Base-by-base conservation (phyloP, 92 coral and sea anemone genomes). In the Chrysogorgia sp. region DNA sequence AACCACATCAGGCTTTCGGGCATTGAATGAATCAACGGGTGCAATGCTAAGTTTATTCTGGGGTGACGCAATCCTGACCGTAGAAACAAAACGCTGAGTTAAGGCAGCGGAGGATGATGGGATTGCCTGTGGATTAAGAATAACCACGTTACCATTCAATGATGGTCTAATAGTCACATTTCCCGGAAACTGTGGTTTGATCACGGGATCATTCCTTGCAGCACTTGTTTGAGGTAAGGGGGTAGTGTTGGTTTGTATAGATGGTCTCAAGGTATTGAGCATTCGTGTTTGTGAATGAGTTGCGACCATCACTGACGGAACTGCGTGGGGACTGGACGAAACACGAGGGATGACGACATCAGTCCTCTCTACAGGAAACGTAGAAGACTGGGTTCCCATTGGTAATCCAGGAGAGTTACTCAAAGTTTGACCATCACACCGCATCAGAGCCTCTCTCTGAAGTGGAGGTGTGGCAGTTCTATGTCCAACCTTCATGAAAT, bases 291-390 rank as follows among this genome's bases (percentile, higher is more conserved):
- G 63, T 57, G 23, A 8, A 15, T 3, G 3, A 10, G 63, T 3
- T 57, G 63, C 31, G 9, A 19, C 31, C 31, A 57, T 3, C 17
- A 30, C 63, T 23, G 63, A 12, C 30, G 7, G 58, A 21, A 26
- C 49, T 33, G 65, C 21, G 19, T 72, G 79, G 28, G 77, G 62
- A 72, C 53, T 53, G 50, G 65, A 22, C 21, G 63, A 28, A 1
- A 49, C 79, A 72, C 34, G 26, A 17, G 76, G 59, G 25, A 34
- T 20, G 30, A 69, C 28, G 12, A 40, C 57, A 41, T 47, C 76
- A 69, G 28, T 59, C 25, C 76, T 31, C 58, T 72, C 64, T 1
- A 50, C 79, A 10, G 50, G 65, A 20, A 72, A 59, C 52, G 79
- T 53, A 56, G 79, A 41, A 34, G 65, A 32, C 37, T 72, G 65